Base-by-base conservation (phyloP, 2,113 vertebrate genomes). In the Neodontobutis hainanensis region DNA sequence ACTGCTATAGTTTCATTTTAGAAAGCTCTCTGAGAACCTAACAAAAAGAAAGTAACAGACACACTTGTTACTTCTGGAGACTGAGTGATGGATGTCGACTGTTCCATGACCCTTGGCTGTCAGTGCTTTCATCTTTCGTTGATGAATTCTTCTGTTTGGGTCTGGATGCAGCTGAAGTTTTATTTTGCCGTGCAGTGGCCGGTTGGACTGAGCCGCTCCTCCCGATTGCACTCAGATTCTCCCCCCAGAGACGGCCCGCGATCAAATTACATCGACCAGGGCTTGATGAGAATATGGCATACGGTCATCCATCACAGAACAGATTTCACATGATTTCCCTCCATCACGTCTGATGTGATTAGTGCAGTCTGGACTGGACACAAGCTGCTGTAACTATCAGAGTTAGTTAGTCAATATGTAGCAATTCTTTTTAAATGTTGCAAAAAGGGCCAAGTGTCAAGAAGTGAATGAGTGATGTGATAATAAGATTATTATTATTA, bases 271-370 rank as follows among this genome's bases (percentile, higher is more conserved):
- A 67, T 50, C 8, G 34, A 47, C 51, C 64, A 40, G 58, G 48
- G 42, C 66, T 58, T 50, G 68, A 81, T 83, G 71, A 77, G 71
- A 75, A 56, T 27, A 47, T 35, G 19, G 69, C 69, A 65, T 45
- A 9, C 16, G 50, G 49, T 65, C 50, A 75, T 81, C 44, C 50
- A 51, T 71, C 73, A 75, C 36, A 55, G 6, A 9, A 12, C 65
- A 62, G 48, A 53, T 40, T 73, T 59, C 58, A 48, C 14, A 40
- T 67, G 38, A 64, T 46, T 56, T 52, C 16, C 12, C 61, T 53
- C 45, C 35, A 6, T 77, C 48, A 40, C 16, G 45, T 55, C 49
- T 61, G 35, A 62, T 71, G 43, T 47, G 61, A 66, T 68, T 45
- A 69, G 19, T 7, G 50, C 52, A 49, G 52, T 49, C 12, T 3